Evolutionary conservation across 2,888 invertebrate species (phyloP).

Genomic region (Eugnorisma glareosa): DNA sequence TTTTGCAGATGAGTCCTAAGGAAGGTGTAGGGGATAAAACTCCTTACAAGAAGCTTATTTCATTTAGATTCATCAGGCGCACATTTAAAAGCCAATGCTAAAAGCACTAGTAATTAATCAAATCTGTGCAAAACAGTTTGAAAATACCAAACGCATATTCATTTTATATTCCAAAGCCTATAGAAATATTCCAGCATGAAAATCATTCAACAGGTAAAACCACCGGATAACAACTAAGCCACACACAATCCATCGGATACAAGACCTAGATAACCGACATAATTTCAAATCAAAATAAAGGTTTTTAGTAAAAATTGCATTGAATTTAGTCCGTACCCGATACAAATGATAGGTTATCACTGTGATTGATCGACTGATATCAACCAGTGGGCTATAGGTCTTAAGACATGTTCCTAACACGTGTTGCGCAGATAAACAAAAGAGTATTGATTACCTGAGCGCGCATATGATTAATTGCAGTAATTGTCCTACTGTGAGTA

Average conservation of each 20-base stretch:
- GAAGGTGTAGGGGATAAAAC: background rate
- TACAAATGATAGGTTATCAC: slow-evolving; percentile 46
- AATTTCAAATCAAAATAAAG: slow-evolving; percentile 40
- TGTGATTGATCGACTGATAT: slow-evolving; percentile 59
- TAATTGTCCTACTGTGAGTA: slow-evolving; percentile 31
- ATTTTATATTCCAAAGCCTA: slow-evolving; percentile 1
- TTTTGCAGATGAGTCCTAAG: background rate
- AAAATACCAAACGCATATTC: background rate
- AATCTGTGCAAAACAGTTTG: background rate
- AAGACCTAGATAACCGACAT: slow-evolving; percentile 30
- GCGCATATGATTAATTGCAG: slow-evolving; percentile 49
- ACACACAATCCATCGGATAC: slow-evolving; percentile 10
- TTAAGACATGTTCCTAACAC: slow-evolving; percentile 50
- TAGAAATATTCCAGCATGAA: background rate
- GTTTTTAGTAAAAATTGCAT: slow-evolving; percentile 38
- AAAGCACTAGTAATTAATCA: background rate
- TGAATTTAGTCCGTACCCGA: slow-evolving; percentile 43
- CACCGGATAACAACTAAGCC: slow-evolving; percentile 30
- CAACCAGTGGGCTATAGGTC: slow-evolving; percentile 28
- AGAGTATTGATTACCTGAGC: slow-evolving; percentile 56
- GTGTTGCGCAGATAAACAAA: slow-evolving; percentile 59
- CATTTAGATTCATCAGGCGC: too few species aligned
- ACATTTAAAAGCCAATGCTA: background rate
- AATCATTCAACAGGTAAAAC: slow-evolving; percentile 3
- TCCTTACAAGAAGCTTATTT: background rate